These are phyloP conservation scores for Pterostichus madidus DNA, from an alignment of 2,888 invertebrate species.

Conservation along the genomic window DNA sequence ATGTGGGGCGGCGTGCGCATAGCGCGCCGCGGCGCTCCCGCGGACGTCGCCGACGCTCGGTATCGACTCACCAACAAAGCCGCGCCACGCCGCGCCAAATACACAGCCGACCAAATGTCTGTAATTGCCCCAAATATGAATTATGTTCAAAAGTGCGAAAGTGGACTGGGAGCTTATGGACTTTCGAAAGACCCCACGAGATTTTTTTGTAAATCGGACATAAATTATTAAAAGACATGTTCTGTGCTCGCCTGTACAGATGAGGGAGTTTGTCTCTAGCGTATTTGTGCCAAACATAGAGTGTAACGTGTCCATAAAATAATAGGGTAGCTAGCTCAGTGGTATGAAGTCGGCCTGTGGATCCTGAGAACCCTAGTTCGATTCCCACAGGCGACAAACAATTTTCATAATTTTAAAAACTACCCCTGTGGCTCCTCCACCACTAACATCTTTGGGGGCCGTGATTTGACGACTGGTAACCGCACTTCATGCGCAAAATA, in stretches of 20 bases:
- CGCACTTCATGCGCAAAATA: too few relatives aligned
- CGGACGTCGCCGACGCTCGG: conserved; percentile 13
- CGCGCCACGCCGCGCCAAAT: not conserved
- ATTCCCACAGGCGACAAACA: too few relatives aligned
- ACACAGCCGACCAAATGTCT: not conserved
- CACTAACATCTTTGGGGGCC: too few relatives aligned
- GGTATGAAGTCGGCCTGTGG: too few relatives aligned
- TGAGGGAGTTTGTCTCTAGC: too few relatives aligned
- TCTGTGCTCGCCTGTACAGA: not conserved
- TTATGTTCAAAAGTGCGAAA: not conserved
- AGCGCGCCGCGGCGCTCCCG: conserved; percentile 26
- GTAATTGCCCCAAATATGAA: conserved; percentile 11
- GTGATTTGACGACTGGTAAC: too few relatives aligned
- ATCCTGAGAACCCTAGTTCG: too few relatives aligned
- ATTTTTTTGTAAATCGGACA: not conserved
- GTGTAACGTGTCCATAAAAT: too few relatives aligned
- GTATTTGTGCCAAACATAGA: not conserved
- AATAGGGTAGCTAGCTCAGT: too few relatives aligned
- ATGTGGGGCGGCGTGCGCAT: conserved; percentile 48
- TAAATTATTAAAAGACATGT: not conserved
- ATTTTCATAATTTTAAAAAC: too few relatives aligned
- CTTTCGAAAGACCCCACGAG: not conserved
- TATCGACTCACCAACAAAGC: conserved; percentile 33
- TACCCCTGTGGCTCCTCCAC: too few relatives aligned
- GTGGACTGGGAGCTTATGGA: not conserved